phyloP scores from a whole-genome alignment of 2,797 vertebrate species.

The Poliocrania exsul region DNA sequence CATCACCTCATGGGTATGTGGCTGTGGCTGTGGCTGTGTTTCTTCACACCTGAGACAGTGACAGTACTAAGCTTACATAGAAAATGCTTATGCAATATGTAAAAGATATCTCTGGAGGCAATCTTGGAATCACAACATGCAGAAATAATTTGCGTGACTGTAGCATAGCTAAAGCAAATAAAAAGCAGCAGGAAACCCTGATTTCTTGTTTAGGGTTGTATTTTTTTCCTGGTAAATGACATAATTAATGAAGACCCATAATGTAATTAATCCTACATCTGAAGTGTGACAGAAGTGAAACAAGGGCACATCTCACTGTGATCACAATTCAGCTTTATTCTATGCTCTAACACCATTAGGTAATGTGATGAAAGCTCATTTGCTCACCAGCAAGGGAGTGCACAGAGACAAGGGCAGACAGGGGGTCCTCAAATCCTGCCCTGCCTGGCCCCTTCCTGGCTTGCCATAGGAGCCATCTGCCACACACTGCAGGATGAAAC shows the following conservation, averaged over 20 bases:
- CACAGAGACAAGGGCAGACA: not conserved
- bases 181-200: not conserved
- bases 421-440: rapidly evolving
- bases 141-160: not conserved
- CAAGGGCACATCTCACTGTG: not conserved
- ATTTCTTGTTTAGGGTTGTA: not conserved
- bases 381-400: rapidly evolving
- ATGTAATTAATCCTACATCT: not conserved
- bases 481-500: not conserved
- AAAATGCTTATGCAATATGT: not conserved
- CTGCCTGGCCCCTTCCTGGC: not conserved
- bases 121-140: not conserved
- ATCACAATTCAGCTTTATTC: not conserved
- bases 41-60: not conserved
- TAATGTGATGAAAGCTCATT: not conserved
- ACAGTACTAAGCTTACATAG: not conserved
- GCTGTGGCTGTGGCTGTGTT: not conserved
- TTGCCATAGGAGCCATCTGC: not conserved
- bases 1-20: rapidly evolving
- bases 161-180: not conserved
- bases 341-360: not conserved
- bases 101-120: not conserved
- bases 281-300: not conserved
- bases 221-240: not conserved
- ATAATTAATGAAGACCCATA: not conserved